Evolutionary conservation across 1,140 invertebrate species (phyloP).

Genomic region (Geopemphigus sp.): DNA sequence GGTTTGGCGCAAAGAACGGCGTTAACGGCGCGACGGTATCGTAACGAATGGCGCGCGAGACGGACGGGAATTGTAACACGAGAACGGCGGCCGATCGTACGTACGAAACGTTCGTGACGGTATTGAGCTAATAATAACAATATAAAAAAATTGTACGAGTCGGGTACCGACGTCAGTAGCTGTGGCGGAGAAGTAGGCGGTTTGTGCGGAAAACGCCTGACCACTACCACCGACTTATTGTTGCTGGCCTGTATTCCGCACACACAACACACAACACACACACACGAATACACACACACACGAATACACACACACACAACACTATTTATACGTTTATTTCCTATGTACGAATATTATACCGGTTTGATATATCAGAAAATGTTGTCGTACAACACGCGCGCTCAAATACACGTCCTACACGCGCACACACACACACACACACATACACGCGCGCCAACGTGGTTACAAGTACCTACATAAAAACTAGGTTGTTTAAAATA

Average conservation of each 20-base stretch:
- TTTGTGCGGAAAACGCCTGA: slow-evolving; percentile 15
- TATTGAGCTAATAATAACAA: no score
- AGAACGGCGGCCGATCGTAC: background rate
- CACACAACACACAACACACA: no score
- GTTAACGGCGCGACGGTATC: background rate
- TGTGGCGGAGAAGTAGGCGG: background rate
- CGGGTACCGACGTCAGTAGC: background rate
- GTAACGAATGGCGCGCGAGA: background rate
- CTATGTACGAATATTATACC: background rate
- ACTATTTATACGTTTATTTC: background rate
- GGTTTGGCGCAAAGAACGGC: no score
- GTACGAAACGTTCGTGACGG: background rate
- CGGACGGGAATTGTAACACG: background rate
- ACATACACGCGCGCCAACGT: background rate
- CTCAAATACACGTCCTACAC: no score
- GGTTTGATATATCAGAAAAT: background rate
- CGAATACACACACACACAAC: no score
- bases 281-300: no score
- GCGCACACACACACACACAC: background rate
- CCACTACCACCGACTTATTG: background rate
- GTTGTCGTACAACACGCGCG: background rate
- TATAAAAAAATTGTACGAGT: no score
- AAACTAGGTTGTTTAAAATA: no score
- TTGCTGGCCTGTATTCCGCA: no score
- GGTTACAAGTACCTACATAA: background rate